Percentiles rank a stretch among this genome's conserved stretches.
Evolutionary conservation across 2,113 vertebrate genomes (phyloP).

Genomic region (Eulemur macaco): DNA sequence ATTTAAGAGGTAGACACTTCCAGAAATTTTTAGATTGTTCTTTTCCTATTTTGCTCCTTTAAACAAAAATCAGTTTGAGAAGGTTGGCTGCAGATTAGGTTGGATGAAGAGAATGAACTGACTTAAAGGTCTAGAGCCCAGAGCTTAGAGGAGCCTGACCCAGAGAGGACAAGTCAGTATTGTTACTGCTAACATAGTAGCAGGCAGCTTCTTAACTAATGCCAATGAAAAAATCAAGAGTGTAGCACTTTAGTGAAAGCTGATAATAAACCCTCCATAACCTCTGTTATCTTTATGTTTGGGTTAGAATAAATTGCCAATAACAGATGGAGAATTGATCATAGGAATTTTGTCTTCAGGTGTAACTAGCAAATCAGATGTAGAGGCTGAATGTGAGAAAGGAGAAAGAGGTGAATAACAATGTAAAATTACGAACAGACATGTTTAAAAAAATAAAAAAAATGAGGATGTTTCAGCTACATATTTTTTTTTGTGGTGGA

Average conservation of each 20-base stretch:
- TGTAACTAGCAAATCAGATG: neutral
- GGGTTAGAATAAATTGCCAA: neutral
- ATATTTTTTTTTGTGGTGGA: neutral
- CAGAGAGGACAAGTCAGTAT: neutral
- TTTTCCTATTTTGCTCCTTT: neutral
- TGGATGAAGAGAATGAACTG: neutral
- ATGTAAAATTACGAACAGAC: neutral
- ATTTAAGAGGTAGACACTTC: neutral
- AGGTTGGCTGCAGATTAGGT: neutral
- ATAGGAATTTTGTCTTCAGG: neutral
- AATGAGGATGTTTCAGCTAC: neutral
- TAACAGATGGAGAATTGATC: conserved; percentile 10
- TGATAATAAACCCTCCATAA: neutral
- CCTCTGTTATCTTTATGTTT: neutral
- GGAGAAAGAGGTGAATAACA: neutral
- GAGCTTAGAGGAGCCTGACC: neutral
- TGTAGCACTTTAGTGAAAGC: neutral
- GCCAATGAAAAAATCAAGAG: neutral
- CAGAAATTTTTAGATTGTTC: neutral
- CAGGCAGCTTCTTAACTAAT: neutral
- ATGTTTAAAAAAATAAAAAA: neutral
- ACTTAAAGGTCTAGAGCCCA: neutral
- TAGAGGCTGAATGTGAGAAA: neutral
- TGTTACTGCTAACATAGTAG: neutral
- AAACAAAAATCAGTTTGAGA: neutral